These are phyloP conservation scores for Procambarus clarkii DNA, from an alignment of 1,140 invertebrate species.

Conservation along the genomic window DNA sequence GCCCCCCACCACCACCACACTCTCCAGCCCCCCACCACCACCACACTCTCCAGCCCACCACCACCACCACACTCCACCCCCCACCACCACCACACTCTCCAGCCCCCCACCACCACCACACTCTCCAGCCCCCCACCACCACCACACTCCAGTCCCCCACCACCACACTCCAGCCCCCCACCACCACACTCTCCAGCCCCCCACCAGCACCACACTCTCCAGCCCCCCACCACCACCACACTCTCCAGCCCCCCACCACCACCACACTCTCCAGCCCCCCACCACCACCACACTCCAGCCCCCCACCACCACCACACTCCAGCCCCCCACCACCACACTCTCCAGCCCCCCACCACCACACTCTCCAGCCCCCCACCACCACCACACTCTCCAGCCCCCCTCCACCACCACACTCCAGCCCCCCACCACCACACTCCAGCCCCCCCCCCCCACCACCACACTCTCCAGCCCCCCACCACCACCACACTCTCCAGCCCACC, in stretches of 20 bases:
- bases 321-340: not conserved
- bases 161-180: not conserved
- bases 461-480: not conserved
- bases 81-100: not conserved
- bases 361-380: not conserved
- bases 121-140: not conserved
- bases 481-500: not conserved
- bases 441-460: too few species aligned
- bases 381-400: not conserved
- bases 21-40: not conserved
- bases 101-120: not conserved
- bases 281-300: not conserved
- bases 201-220: not conserved
- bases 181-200: not conserved
- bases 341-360: not conserved
- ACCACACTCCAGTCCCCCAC: not conserved
- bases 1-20: not conserved
- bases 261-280: not conserved
- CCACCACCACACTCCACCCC: not conserved
- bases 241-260: not conserved
- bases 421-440: too few species aligned
- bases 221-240: not conserved
- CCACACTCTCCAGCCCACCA: too few species aligned
- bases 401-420: too few species aligned
- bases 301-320: not conserved